Conservation (phyloP, 2,113 vertebrate species). For the Megaceryle maxima region DNA sequence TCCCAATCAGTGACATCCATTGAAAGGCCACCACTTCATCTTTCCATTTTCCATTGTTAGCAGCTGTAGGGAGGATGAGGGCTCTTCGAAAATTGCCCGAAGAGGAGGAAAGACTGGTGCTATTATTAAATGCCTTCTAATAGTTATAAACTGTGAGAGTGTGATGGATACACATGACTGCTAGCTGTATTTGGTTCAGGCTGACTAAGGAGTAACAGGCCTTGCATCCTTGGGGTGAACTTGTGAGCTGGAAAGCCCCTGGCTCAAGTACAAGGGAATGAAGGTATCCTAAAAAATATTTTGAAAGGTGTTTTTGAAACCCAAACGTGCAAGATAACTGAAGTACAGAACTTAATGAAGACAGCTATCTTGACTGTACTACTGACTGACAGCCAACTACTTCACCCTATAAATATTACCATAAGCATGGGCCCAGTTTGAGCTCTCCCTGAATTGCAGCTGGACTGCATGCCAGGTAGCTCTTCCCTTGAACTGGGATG, state of each 20-base stretch:
- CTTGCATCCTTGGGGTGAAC: not conserved
- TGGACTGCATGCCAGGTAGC: not conserved
- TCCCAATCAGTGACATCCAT: slow-evolving; percentile 48
- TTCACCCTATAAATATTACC: not conserved
- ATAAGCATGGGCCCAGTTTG: not conserved
- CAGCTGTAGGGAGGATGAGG: slow-evolving; percentile 33
- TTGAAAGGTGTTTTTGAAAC: not conserved
- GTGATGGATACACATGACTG: not conserved
- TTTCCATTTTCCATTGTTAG: slow-evolving; percentile 45
- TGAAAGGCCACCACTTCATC: slow-evolving; percentile 34
- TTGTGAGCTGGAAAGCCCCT: not conserved
- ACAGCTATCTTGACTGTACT: accelerated
- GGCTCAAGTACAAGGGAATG: not conserved
- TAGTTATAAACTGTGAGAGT: not conserved
- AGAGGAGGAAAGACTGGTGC: slow-evolving; percentile 16
- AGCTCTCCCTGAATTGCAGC: not conserved
- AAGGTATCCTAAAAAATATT: not conserved
- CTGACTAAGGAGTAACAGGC: not conserved
- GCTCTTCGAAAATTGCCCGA: slow-evolving; percentile 41
- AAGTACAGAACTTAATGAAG: not conserved
- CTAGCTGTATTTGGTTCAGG: not conserved
- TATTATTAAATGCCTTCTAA: slow-evolving; percentile 12
- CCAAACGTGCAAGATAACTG: not conserved
- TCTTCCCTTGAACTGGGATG: not conserved
- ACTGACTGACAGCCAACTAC: not conserved